Conservation (phyloP, 2,888 invertebrate species). For the Eupithecia vulgata region DNA sequence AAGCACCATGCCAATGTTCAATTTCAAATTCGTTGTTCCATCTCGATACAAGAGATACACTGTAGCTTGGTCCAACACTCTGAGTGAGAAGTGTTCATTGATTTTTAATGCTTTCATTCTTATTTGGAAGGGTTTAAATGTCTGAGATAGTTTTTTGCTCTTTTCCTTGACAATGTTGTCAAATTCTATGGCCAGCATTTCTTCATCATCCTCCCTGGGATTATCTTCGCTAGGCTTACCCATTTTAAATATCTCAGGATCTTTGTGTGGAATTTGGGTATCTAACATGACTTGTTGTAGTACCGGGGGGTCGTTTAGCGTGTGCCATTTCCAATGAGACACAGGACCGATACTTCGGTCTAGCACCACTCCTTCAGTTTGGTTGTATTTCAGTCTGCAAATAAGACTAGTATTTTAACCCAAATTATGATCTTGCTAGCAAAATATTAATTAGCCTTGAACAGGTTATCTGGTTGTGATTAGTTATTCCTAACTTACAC, state of each 20-base stretch:
- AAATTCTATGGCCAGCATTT: slow-evolving; percentile 76
- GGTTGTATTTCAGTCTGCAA: slow-evolving; percentile 75
- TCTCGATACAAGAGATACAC: slow-evolving; percentile 73
- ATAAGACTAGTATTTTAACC: neutral
- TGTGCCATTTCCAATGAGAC: slow-evolving; percentile 79
- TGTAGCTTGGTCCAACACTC: slow-evolving; percentile 72
- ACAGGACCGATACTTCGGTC: slow-evolving; percentile 72
- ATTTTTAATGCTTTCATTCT: slow-evolving; percentile 78
- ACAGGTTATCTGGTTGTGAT: neutral
- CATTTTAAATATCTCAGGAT: slow-evolving; percentile 66
- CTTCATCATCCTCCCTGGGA: slow-evolving; percentile 64
- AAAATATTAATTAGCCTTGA: neutral
- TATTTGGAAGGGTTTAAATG: slow-evolving; percentile 76
- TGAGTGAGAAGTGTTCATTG: slow-evolving; percentile 74
- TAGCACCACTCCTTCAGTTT: slow-evolving; percentile 76
- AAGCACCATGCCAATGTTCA: slow-evolving; percentile 78
- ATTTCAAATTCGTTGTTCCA: slow-evolving; percentile 68
- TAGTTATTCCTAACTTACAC: no score
- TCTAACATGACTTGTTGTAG: slow-evolving; percentile 79
- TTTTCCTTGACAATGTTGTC: slow-evolving; percentile 77
- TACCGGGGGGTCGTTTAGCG: slow-evolving; percentile 75
- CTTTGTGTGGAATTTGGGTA: slow-evolving; percentile 71
- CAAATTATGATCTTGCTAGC: neutral
- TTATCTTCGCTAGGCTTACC: slow-evolving; percentile 51
- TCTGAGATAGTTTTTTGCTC: slow-evolving; percentile 68